Evolutionary conservation across 2,888 invertebrate species (phyloP), one percentile per base, ranked within the genome.

Genomic region (Vesta saturnalis): DNA sequence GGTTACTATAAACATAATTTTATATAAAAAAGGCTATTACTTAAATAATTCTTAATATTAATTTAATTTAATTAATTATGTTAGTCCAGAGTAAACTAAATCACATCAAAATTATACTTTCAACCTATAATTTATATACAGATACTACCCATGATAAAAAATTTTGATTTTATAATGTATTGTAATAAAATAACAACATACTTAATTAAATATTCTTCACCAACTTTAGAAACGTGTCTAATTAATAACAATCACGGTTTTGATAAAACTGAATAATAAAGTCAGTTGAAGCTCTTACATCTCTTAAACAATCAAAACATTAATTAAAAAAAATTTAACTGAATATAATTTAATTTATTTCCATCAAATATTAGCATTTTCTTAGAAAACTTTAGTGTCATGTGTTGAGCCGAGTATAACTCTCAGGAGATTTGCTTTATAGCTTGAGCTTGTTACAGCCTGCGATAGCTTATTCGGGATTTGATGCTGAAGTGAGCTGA

Each of bases 351-450:
- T 59, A 70, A 70, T 66, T 66, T 59, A 70, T 66, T 70, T 66
- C 63, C 64, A 66, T 65, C 65, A 70, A 72, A 74, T 72, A 74
- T 75, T 77, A 75, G 74, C 72, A 74, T 75, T 76, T 76, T 76
- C 76, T 77, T 75, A 76, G 72, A 72, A 72, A 71, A 61, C 75
- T 72, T 68, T 71, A 73, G 72, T 75, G 76, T 74, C 75, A 77
- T 75, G 76, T 73, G 75, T 74, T 77, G 77, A 77, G 77, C 76
- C 73, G 72, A 71, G 69, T 67, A 76, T 77, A 77, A 77, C 72
- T 77, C 75, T 76, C 73, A 64, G 69, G 77, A 77, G 77, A 77
- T 77, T 77, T 77, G 77, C 76, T 77, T 77, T 77, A 77, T 77
- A 70, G 75, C 75, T 59, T 70, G 61, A 69, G 72, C 71, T 74